These are phyloP conservation scores for Trissonchulus latispiculum DNA, from an alignment of 2,888 invertebrate genomes.

Conservation along the genomic window DNA sequence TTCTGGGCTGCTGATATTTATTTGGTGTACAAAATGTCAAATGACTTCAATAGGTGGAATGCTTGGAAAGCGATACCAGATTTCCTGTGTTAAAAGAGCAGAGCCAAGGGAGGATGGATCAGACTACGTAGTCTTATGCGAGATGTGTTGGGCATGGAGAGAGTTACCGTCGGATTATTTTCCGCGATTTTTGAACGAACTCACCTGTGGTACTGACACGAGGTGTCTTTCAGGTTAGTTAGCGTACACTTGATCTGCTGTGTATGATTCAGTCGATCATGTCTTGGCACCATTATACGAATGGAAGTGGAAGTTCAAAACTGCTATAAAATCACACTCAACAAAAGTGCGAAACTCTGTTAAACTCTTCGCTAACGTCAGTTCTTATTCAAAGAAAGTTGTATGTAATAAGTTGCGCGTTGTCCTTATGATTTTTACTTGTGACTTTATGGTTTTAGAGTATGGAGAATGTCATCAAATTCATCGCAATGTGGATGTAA, in stretches of 20 bases:
- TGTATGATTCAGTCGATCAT: too few relatives aligned
- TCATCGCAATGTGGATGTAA: background rate
- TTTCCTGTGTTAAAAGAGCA: conserved; percentile 36
- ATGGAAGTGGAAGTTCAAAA: too few relatives aligned
- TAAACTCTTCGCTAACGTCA: too few relatives aligned
- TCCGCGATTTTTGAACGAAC: conserved; percentile 36
- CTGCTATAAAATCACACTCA: too few relatives aligned
- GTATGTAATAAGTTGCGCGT: too few relatives aligned
- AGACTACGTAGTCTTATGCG: conserved; percentile 32
- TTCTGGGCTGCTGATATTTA: too few relatives aligned
- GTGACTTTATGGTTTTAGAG: background rate
- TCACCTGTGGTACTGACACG: conserved; percentile 35
- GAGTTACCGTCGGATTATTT: conserved; percentile 37
- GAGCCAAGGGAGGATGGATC: conserved; percentile 33
- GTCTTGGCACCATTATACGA: background rate
- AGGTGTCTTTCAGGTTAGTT: conserved; percentile 35
- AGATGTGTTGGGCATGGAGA: conserved; percentile 39
- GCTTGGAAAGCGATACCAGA: conserved; percentile 32
- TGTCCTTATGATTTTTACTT: too few relatives aligned
- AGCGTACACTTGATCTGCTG: too few relatives aligned
- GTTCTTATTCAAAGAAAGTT: too few relatives aligned
- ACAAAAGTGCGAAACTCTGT: too few relatives aligned
- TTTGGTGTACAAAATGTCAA: too few relatives aligned
- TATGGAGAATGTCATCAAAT: background rate
- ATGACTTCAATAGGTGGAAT: too few relatives aligned